Evolutionary conservation across 1,140 invertebrate species (phyloP).

Genomic region (Drosophila athabasca): DNA sequence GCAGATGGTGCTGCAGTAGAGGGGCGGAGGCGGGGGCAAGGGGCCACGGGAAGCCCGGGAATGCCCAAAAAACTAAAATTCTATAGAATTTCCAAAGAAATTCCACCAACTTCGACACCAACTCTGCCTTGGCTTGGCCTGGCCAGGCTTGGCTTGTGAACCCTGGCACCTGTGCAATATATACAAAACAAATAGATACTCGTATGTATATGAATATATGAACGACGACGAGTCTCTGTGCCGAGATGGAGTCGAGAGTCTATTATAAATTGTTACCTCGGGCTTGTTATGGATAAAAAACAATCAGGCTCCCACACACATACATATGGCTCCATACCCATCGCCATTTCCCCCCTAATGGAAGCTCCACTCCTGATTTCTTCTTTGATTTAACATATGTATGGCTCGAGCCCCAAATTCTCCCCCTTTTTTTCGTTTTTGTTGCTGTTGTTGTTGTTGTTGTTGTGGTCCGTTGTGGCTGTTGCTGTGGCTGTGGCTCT

Average conservation of each 20-base stretch:
- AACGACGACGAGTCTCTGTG: neutral
- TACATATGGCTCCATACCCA: constrained; percentile 6
- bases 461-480: neutral
- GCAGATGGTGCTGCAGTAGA: constrained; percentile 51
- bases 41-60: constrained; percentile 19
- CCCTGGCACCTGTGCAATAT: constrained; percentile 63
- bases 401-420: constrained; percentile 42
- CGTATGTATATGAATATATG: constrained; percentile 15
- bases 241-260: constrained; percentile 33
- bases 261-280: constrained; percentile 68
- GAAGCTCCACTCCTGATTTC: constrained; percentile 41
- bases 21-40: constrained; percentile 4
- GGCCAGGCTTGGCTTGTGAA: constrained; percentile 62
- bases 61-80: constrained; percentile 56
- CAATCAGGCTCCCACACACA: constrained; percentile 59
- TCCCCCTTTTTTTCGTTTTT: constrained; percentile 7
- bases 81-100: constrained; percentile 74
- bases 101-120: constrained; percentile 14
- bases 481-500: constrained; percentile 1
- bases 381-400: constrained; percentile 58
- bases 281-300: constrained; percentile 79
- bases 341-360: neutral
- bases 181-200: constrained; percentile 13
- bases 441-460: no score
- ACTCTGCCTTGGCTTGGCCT: constrained; percentile 30